Conservation (phyloP, 2,888 invertebrate genomes). For the Dolichomitus sp. region DNA sequence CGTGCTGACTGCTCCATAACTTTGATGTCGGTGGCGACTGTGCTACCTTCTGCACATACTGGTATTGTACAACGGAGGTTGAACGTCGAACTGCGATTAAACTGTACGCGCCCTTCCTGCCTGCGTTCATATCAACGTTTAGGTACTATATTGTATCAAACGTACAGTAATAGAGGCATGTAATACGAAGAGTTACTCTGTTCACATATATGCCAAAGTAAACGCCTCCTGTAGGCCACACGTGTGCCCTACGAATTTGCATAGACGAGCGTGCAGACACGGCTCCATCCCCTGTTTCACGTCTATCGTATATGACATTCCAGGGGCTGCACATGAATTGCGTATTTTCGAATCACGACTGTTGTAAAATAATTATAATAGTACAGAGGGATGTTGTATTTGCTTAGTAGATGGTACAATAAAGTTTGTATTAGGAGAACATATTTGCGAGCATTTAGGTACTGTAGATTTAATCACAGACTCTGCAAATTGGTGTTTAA, state of each 20-base stretch:
- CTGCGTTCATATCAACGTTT: conserved; percentile 9
- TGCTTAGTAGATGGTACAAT: background rate
- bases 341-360: background rate
- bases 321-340: conserved; percentile 1
- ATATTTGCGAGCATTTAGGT: too few species aligned
- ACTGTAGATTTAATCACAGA: too few species aligned
- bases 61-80: conserved; percentile 43
- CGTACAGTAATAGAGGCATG: conserved; percentile 16
- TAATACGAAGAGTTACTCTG: conserved; percentile 26
- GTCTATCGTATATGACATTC: conserved; percentile 19
- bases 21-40: conserved; percentile 52
- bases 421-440: background rate
- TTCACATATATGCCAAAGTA: conserved; percentile 19
- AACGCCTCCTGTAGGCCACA: conserved; percentile 6
- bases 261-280: conserved; percentile 7
- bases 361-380: background rate
- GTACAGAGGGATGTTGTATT: background rate
- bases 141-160: background rate
- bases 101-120: conserved; percentile 21
- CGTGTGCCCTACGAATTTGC: conserved; percentile 14
- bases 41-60: conserved; percentile 10
- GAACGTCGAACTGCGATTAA: conserved; percentile 62
- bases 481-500: too few species aligned
- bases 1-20: conserved; percentile 56
- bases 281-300: background rate